Conservation (phyloP, 2,113 vertebrate genomes). For the Pelusios castaneus region DNA sequence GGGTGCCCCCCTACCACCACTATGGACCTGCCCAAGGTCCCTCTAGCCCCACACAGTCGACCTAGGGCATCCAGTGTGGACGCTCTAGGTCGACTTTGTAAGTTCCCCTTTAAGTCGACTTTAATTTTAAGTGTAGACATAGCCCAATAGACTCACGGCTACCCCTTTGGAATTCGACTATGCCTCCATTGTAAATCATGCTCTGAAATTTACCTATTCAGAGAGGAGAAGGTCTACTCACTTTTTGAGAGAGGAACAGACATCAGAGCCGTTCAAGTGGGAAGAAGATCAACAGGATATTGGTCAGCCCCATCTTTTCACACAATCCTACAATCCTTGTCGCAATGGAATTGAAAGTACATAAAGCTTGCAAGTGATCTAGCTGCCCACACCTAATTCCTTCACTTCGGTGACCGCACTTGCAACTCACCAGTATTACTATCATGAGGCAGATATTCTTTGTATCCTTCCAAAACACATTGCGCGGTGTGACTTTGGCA, state of each 20-base stretch:
- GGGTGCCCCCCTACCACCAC: too few species aligned
- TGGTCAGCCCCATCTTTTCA: background rate
- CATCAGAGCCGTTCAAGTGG: background rate
- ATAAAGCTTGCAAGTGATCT: accelerated
- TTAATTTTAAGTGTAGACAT: too few species aligned
- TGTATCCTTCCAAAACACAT: conserved; percentile 93
- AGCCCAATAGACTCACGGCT: too few species aligned
- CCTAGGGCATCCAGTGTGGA: too few species aligned
- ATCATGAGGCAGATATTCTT: conserved; percentile 94
- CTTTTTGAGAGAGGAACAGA: too few species aligned
- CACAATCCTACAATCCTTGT: background rate
- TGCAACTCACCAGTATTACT: conserved; percentile 77
- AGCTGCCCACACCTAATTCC: background rate
- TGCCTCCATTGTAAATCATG: background rate
- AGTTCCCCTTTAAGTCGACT: too few species aligned
- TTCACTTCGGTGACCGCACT: background rate
- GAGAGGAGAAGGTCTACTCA: background rate
- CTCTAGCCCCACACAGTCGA: too few species aligned
- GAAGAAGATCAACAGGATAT: background rate
- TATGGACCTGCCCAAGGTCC: too few species aligned
- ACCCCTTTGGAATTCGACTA: too few species aligned
- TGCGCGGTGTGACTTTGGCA: conserved; percentile 84
- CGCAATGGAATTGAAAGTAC: background rate
- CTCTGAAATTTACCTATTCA: background rate
- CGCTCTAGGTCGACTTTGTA: too few species aligned